phyloP scores from a whole-genome alignment of 2,888 invertebrate genomes.

The Luffia ferchaultella region DNA sequence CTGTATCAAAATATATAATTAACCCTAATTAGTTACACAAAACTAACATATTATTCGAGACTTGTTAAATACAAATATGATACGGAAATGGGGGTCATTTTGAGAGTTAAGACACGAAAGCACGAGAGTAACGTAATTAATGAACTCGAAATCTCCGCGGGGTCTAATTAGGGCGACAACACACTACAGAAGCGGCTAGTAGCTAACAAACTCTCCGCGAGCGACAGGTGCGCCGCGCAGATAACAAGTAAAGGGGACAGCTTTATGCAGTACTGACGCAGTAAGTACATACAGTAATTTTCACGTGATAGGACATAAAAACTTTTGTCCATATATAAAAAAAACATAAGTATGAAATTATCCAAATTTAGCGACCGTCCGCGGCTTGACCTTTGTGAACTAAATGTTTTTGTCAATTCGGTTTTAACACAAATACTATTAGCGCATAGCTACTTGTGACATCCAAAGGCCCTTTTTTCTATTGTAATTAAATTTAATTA shows the following conservation, averaged over 20 bases:
- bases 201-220: conserved; percentile 15
- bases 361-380: too few species aligned
- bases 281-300: too few species aligned
- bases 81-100: neutral
- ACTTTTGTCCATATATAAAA: too few species aligned
- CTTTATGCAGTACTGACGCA: neutral
- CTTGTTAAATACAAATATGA: neutral
- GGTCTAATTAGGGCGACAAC: conserved; percentile 39
- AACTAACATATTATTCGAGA: neutral
- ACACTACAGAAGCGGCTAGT: conserved; percentile 3
- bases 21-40: neutral
- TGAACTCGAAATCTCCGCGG: conserved; percentile 39
- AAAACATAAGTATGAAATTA: too few species aligned
- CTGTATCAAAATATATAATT: neutral
- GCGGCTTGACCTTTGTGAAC: too few species aligned
- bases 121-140: conserved; percentile 43
- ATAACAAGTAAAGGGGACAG: conserved; percentile 21
- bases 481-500: too few species aligned
- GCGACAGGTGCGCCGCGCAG: conserved; percentile 41
- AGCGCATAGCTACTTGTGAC: too few species aligned
- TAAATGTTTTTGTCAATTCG: too few species aligned
- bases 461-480: too few species aligned
- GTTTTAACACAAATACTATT: too few species aligned
- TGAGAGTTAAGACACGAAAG: conserved; percentile 22
- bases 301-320: too few species aligned